Evolutionary conservation across 2,797 vertebrate genomes (phyloP).

Genomic region (Ceyx erithaca): DNA sequence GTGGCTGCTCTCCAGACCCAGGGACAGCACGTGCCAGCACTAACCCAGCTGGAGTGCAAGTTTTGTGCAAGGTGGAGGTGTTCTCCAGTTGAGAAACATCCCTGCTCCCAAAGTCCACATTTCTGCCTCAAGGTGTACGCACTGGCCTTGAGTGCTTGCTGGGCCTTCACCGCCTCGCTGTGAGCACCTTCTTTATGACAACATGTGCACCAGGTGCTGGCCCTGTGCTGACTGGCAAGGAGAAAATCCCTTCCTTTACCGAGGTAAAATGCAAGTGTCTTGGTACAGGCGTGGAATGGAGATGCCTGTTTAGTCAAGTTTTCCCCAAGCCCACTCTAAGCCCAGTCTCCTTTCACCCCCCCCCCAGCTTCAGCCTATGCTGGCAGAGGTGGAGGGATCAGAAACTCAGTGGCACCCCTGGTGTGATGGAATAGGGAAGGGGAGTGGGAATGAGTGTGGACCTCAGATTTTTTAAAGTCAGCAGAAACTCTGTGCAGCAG

Average conservation of each 20-base stretch:
- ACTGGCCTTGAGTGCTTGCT: background rate
- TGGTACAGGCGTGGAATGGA: background rate
- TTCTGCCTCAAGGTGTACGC: background rate
- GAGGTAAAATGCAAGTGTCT: background rate
- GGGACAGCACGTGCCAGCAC: background rate
- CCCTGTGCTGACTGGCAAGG: rapidly evolving
- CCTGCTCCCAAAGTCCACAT: background rate
- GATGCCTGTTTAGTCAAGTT: background rate
- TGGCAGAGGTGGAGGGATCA: background rate
- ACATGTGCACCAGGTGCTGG: rapidly evolving
- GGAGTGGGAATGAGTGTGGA: background rate
- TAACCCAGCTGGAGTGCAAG: background rate
- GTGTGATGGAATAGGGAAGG: background rate
- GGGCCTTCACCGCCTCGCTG: rapidly evolving
- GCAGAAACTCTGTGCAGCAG: background rate
- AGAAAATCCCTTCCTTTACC: background rate
- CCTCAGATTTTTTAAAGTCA: background rate
- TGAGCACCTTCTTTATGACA: rapidly evolving
- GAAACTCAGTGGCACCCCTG: background rate
- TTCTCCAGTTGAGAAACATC: background rate
- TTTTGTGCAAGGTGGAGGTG: background rate
- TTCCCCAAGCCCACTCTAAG: rapidly evolving
- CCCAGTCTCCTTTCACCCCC: rapidly evolving
- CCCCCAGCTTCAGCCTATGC: background rate
- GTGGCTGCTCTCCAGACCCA: rapidly evolving